Percentiles rank a stretch among this genome's conserved stretches.
Conservation (phyloP, 1,140 invertebrate genomes). For the Parapsyche elsis region DNA sequence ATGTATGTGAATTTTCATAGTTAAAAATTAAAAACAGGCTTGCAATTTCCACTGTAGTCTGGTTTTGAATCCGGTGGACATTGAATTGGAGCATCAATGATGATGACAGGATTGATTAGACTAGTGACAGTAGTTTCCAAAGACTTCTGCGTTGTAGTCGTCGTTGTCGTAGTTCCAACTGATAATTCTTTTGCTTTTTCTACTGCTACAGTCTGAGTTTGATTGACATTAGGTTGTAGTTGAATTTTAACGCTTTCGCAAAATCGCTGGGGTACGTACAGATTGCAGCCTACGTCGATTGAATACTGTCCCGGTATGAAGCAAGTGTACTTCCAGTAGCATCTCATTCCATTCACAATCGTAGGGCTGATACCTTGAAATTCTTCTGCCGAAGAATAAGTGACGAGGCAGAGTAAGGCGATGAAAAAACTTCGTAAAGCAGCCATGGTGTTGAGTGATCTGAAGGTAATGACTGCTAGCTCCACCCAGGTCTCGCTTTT, state of each 20-base stretch:
- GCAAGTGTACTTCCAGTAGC: slow-evolving; percentile 20
- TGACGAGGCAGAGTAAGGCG: no score
- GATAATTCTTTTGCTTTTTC: not conserved
- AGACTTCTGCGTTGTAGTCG: not conserved
- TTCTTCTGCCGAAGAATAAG: no score
- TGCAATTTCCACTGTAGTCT: slow-evolving; percentile 8
- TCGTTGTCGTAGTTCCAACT: not conserved
- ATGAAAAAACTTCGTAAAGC: not conserved
- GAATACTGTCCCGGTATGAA: not conserved
- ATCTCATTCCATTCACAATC: not conserved
- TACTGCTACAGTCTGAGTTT: not conserved
- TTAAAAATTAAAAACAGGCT: not conserved
- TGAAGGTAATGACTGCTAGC: not conserved
- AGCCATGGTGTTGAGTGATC: not conserved
- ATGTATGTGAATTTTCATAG: no score
- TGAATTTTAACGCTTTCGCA: not conserved
- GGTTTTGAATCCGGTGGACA: not conserved
- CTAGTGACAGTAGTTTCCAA: no score
- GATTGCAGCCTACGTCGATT: not conserved
- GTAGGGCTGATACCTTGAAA: not conserved
- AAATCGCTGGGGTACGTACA: not conserved
- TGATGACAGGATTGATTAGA: not conserved
- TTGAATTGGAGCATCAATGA: not conserved
- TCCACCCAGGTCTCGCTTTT: not conserved
- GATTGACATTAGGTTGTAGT: not conserved